Evolutionary conservation across 2,113 vertebrate species (phyloP).

Genomic region (Pogona vitticeps): DNA sequence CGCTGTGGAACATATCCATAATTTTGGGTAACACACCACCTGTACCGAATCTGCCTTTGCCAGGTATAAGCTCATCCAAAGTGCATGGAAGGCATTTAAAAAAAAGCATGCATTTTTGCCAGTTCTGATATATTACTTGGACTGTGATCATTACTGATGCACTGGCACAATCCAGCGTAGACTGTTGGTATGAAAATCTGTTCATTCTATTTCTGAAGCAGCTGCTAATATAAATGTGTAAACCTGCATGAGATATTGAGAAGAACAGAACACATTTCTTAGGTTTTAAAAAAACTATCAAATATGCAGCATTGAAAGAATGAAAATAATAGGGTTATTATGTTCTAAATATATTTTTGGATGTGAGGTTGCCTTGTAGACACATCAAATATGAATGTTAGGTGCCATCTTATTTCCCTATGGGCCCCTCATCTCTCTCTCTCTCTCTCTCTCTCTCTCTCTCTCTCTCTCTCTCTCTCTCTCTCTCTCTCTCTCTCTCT

Average conservation of each 20-base stretch:
- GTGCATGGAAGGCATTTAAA: constrained; percentile 52
- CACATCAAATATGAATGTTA: too few species aligned
- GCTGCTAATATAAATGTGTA: not conserved
- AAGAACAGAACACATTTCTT: constrained; percentile 4
- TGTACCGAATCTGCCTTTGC: constrained; percentile 20
- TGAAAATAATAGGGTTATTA: not conserved
- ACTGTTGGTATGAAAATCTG: constrained; percentile 17
- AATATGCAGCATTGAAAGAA: not conserved
- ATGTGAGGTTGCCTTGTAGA: too few species aligned
- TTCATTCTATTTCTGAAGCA: constrained; percentile 1
- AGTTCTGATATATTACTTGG: constrained; percentile 41
- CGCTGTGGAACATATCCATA: not conserved
- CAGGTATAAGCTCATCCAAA: not conserved
- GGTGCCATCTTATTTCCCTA: too few species aligned
- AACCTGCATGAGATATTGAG: not conserved
- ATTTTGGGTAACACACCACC: not conserved
- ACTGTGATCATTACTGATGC: not conserved
- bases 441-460: too few species aligned
- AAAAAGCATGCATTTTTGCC: constrained; percentile 6
- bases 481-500: too few species aligned
- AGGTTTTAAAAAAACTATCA: not conserved
- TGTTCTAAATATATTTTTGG: not conserved
- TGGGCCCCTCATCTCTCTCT: too few species aligned
- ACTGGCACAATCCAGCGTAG: not conserved
- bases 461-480: too few species aligned